Percentiles rank a stretch among this genome's conserved stretches.
Evolutionary conservation across 2,113 vertebrate species (phyloP).

Genomic region (Zeus faber): DNA sequence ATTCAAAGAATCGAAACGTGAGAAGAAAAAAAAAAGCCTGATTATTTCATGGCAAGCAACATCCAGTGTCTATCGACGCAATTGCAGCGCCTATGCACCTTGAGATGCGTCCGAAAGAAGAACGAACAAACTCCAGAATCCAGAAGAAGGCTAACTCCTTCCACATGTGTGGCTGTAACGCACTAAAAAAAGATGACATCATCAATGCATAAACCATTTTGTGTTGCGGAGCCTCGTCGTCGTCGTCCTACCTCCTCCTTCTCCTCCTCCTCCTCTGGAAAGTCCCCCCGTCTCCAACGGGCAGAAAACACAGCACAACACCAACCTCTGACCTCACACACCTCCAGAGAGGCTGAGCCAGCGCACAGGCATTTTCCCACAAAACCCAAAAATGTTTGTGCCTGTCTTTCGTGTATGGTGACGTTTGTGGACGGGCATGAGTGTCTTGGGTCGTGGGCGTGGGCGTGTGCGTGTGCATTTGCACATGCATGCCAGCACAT

Average conservation of each 20-base stretch:
- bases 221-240: conserved; percentile 38
- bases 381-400: conserved; percentile 2
- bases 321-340: conserved; percentile 34
- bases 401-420: neutral
- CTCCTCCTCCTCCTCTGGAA: conserved; percentile 52
- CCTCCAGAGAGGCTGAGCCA: conserved; percentile 49
- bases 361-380: conserved; percentile 52
- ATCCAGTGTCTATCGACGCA: no score
- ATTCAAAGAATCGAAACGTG: no score
- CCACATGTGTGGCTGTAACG: conserved; percentile 65
- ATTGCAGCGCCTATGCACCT: no score
- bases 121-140: conserved; percentile 20
- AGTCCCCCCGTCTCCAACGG: conserved; percentile 59
- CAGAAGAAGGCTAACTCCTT: conserved; percentile 52
- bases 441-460: neutral
- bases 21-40: no score
- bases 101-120: no score
- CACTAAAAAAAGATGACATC: conserved; percentile 56
- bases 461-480: neutral
- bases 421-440: neutral
- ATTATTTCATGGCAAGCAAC: no score
- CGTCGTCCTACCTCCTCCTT: no score
- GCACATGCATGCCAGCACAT: neutral
- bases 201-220: conserved; percentile 53
- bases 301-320: conserved; percentile 29